Base-by-base conservation (phyloP, 2,888 invertebrate species). In the Trachelus stipa region DNA sequence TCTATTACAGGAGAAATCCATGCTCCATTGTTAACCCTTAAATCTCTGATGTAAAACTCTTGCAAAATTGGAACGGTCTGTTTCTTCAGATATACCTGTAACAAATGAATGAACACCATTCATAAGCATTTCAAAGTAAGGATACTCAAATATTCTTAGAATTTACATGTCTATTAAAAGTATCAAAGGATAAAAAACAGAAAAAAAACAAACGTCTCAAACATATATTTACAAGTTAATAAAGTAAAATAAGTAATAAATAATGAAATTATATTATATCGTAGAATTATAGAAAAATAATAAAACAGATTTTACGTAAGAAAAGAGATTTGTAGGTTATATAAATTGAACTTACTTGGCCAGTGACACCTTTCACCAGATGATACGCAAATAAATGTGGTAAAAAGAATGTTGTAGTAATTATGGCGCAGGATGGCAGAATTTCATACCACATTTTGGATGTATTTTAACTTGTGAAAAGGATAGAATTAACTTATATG, bases 371-470 rank as follows among this genome's bases (percentile, higher is more conserved):
- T n/a, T 81, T 77, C 31, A 80, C 76, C 4, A 81, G 68, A 23
- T 77, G 35, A 75, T 31, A 69, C 31, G 79, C 34, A 11, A 69
- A 74, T 2, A 76, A 1, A 78, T 83, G 82, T 12, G 86, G 86
- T 3, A 80, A 0, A 0, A 73, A 0, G 6, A 84, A 1, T 0
- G 35, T 30, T 1, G 9, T n/a, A 0, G 9, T 74, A 15, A 88
- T 81, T 40, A 90, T 82, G 0, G 69, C 1, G 4, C 82, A 11
- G 1, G 85, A 9, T 23, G 89, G 87, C 35, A 90, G 0, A 33
- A 80, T 68, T 30, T 89, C 88, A 40, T 84, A 88, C 90, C 90
- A 90, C 90, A 90, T 90, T 80, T 80, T 82, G 40, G 68, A 71
- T 31, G 30, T 33, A 31, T 3, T 23, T 56, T 2, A 9, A 56